A percentile compares a stretch with the other conserved stretches of the same genome.
Evolutionary conservation across 53 echinoderm and acorn worm species (phyloP).

Genomic region (Luidia sarsii): DNA sequence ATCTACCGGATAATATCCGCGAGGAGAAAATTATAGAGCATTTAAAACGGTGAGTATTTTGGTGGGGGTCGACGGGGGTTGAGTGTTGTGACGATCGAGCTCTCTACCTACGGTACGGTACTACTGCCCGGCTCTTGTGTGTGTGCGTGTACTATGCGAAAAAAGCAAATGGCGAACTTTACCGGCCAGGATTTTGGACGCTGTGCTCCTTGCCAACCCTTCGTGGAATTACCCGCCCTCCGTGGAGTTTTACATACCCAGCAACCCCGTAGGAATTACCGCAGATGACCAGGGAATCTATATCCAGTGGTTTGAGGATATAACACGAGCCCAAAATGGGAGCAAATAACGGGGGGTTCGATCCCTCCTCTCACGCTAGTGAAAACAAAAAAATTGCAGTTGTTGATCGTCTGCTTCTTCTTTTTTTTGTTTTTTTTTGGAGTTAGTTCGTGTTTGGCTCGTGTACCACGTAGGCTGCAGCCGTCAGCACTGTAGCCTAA

Average conservation of each 20-base stretch:
- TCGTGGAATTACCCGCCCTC: conserved; percentile 32
- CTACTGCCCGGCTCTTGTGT: conserved; percentile 20
- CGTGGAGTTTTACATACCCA: conserved; percentile 44
- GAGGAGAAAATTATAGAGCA: conserved; percentile 99
- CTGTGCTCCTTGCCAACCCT: conserved; percentile 4
- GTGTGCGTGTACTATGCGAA: conserved; percentile 32
- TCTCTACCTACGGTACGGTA: neutral
- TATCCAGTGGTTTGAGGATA: conserved; percentile 48
- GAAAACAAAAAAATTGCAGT: no score
- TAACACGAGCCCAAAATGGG: conserved; percentile 30
- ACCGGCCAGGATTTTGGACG: conserved; percentile 50
- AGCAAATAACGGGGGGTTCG: conserved; percentile 14
- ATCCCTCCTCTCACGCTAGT: conserved; percentile 11
- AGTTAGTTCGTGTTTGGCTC: conserved; percentile 5
- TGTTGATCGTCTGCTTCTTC: conserved; percentile 35
- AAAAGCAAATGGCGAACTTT: conserved; percentile 55
- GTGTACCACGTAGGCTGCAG: no score
- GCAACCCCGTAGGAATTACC: conserved; percentile 41
- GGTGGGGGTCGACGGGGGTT: neutral
- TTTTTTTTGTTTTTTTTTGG: no score
- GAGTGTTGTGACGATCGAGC: conserved; percentile 28
- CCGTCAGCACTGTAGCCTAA: no score
- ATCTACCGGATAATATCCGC: conserved; percentile 99
- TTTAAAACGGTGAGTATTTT: conserved; percentile 94
- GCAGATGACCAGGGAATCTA: conserved; percentile 55